Evolutionary conservation across 2,113 vertebrate species (phyloP), one percentile per base, ranked within the genome.

Genomic region (Pitta sordida): DNA sequence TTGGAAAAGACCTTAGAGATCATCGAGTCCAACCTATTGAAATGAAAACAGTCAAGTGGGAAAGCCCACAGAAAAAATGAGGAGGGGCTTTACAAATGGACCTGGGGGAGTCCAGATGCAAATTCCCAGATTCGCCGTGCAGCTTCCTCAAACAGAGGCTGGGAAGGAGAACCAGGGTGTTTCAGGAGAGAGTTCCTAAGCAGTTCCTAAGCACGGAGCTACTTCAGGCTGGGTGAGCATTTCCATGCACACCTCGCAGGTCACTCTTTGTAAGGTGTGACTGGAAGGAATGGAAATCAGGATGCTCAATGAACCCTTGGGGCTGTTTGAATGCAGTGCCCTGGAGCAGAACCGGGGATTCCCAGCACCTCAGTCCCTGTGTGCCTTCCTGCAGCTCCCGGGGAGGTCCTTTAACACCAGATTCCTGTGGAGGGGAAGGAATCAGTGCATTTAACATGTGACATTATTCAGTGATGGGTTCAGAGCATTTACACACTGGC

Each of bases 301-400:
- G 65, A 22, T 34, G 59, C 56, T 63, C 48, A 29, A 14, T 0
- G 2, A 77, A 76, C 69, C 30, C 48, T 36, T 27, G 70, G 65
- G 62, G 23, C 15, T 3, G 3, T 53, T 21, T 70, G 16, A 11
- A 19, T 2, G 0, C 3, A 3, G 79, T 32, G 39, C 29, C 12
- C 39, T 10, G 86, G 62, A 64, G 52, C 34, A 85, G 32, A 30
- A 67, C 32, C 32, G 49, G 39, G 3, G 39, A 80, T 13, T 60
- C 37, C 30, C 52, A 83, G 67, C 36, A 46, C 41, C 27, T 71
- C 32, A 58, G 26, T 30, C 23, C 24, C 29, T 6, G 5, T 13
- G 41, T 30, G 34, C 34, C 4, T 64, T 43, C 48, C 68, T 68
- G 20, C 39, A 56, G 53, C 7, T 46, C 44, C 52, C 65, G 70